A percentile compares a stretch with the other conserved stretches of the same genome.
Conservation (phyloP, 1,140 invertebrate genomes). For the Onthophagus taurus region DNA sequence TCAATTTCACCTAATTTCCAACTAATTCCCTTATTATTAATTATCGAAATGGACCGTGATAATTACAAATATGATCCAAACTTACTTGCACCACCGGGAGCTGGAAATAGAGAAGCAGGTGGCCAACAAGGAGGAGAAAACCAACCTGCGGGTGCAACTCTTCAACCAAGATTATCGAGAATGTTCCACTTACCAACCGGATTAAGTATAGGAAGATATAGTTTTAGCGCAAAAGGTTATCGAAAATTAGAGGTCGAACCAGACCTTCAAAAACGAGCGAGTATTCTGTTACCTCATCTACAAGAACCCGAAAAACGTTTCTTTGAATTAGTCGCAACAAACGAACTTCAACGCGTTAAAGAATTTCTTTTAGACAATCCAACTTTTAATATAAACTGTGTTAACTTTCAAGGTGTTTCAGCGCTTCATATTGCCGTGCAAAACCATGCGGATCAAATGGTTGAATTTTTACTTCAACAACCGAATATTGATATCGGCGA, state of each 20-base stretch:
- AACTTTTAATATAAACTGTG: conserved; percentile 42
- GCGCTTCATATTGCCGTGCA: conserved; percentile 46
- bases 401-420: conserved; percentile 45
- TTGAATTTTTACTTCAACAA: conserved; percentile 42
- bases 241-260: conserved; percentile 23
- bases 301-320: conserved; percentile 41
- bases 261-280: conserved; percentile 24
- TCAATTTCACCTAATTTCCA: too few relatives aligned
- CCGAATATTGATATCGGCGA: conserved; percentile 45
- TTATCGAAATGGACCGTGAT: too few relatives aligned
- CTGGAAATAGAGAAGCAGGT: too few relatives aligned
- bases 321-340: conserved; percentile 39
- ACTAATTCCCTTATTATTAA: too few relatives aligned
- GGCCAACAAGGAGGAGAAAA: too few relatives aligned
- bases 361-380: conserved; percentile 35
- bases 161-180: too few relatives aligned
- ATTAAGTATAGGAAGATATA: conserved; percentile 16
- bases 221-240: conserved; percentile 18
- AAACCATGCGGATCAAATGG: conserved; percentile 41
- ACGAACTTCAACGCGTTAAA: conserved; percentile 35
- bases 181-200: conserved; percentile 10
- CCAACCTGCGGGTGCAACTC: too few relatives aligned
- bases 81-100: too few relatives aligned
- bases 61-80: too few relatives aligned
- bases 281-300: conserved; percentile 38